Evolutionary conservation across 2,113 vertebrate genomes (phyloP), one percentile per base, ranked within the genome.

Genomic region (Jaculus jaculus): DNA sequence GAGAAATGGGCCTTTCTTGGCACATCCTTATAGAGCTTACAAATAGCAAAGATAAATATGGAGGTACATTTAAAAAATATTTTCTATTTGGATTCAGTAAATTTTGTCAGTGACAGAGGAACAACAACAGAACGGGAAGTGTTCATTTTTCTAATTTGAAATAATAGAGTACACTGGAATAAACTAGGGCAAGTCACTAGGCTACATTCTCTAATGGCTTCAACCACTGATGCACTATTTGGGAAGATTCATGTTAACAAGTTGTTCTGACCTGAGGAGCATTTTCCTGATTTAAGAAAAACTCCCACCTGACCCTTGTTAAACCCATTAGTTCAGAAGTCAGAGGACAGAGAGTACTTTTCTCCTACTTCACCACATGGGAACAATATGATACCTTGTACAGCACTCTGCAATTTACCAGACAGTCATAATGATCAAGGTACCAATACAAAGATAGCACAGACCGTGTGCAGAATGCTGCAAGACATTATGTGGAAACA

Each of bases 301-400:
- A 73, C 12, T n/a, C 7, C 28, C 90, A 74, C 21, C 26, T 91
- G 42, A 87, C 83, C 32, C n/a, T 47, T 80, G 21, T 68, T 87
- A 75, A 85, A 92, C 47, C 71, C 63, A 73, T 77, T 18, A 15
- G 20, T 78, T 32, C 6, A 68, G 82, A 92, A 94, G 24, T 66
- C 39, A 95, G 66, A n/a, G 91, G 34, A 84, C 47, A 79, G 63
- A 69, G 58, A 65, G 51, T 1, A 69, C 4, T 16, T 42, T 77
- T 90, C 51, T 94, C 73, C 65, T 58, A 16, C 39, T 95, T 94
- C 39, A 61, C 84, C 93, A 96, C 91, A 95, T 91, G 87, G 89
- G 73, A 91, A 91, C 90, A 94, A 95, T 75, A 82, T 66, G 90
- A 95, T 71, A 61, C 69, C 89, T 47, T 79, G 74, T 58, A 90